Evolutionary conservation across 2,888 invertebrate genomes (phyloP), one percentile per base, ranked within the genome.

Genomic region (Eilema depressum): DNA sequence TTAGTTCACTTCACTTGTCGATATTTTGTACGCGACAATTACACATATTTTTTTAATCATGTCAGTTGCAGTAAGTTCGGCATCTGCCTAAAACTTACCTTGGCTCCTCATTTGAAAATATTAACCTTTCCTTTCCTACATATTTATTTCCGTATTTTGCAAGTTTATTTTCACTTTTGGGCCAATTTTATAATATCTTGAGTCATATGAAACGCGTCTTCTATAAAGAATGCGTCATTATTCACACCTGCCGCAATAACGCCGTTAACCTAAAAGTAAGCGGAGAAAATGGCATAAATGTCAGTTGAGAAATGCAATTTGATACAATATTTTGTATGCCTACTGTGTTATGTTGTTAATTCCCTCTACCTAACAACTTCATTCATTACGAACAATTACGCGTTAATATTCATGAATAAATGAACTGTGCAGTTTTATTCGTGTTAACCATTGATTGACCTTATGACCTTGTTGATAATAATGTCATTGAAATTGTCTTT

Each of bases 161-260:
- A 75, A 57, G 70, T 56, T 8, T 61, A 69, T 80, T 82, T 75
- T 82, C 70, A 73, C 71, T 82, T 76, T 71, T 74, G 73, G 57
- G 68, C 73, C 74, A 70, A 73, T 82, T 76, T 75, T 72, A 66
- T 63, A 37, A 47, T 62, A 70, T 66, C 69, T 73, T 72, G 61
- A 73, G 47, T 69, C 78, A 66, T 75, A 71, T 65, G 25, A 73
- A 66, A 71, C 73, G 69, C 70, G 30, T 68, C 25, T 66, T 68
- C 69, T 74, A 75, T 62, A 68, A 71, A 73, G 70, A 71, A 64
- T 57, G 59, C 63, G 30, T 60, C 30, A 68, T 66, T 66, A 71
- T 47, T 63, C 41, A 65, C 64, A 72, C 69, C 68, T 63, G 33
- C 53, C 25, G 23, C 57, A 33, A 28, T 60, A 68, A 62, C 28